Conservation (phyloP, 2,113 vertebrate genomes). For the Panthera uncia region DNA sequence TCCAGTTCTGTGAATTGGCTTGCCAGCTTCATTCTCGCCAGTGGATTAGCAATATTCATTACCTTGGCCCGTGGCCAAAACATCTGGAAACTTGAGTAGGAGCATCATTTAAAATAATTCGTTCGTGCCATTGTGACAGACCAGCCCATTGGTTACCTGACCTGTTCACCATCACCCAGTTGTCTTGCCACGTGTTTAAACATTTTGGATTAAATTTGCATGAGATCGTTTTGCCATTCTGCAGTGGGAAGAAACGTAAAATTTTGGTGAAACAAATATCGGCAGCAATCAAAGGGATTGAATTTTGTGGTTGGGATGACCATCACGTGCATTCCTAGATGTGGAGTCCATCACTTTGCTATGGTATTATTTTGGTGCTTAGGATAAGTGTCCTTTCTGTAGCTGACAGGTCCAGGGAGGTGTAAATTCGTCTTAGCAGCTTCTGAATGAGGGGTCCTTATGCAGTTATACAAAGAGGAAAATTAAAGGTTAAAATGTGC, state of each 20-base stretch:
- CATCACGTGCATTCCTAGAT: background rate
- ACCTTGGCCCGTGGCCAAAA: conserved; percentile 5
- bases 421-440: background rate
- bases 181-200: background rate
- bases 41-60: conserved; percentile 29
- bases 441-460: background rate
- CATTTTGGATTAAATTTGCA: background rate
- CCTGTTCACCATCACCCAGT: background rate
- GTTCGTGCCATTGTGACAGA: background rate
- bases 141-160: background rate
- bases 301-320: background rate
- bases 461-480: background rate
- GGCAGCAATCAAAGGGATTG: background rate
- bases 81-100: conserved; percentile 39
- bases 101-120: conserved; percentile 55
- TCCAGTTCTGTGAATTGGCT: background rate
- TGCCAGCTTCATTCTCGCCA: background rate
- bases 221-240: background rate
- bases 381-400: background rate
- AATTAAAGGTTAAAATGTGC: conserved; percentile 23
- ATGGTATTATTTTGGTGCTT: background rate
- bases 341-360: background rate
- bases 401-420: rapidly evolving
- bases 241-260: background rate
- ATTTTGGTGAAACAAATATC: background rate